Base-by-base conservation (phyloP, 2,113 vertebrate species). In the Ciconia stormi region DNA sequence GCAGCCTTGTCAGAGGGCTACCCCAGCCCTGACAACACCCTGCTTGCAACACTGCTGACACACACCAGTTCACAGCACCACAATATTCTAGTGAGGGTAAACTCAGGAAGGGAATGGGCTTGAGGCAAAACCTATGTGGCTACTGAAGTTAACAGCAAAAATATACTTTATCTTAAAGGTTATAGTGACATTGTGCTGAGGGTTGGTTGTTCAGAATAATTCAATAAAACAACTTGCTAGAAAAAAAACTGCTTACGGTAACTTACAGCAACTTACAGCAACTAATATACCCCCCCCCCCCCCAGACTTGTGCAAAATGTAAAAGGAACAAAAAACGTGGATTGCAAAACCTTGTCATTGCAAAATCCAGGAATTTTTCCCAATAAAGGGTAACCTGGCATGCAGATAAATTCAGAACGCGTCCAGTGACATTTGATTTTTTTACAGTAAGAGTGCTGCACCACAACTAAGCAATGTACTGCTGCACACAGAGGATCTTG, bases 11-110 rank as follows among this genome's bases (percentile, higher is more conserved):
- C n/a, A 40, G 44, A 61, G 40, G 61, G 52, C 10, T 16, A 11
- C 16, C 32, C 85, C 40, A 79, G 16, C 34, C 63, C 79, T 13
- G 6, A 10, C 4, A 42, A 29, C 7, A 20, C 1, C 7, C 15
- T 1, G 3, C 42, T 10, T 29, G 20, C 13, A 49, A 27, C 21
- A 10, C 18, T 63, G 86, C 50, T 11, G 44, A 63, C 3, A 1
- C 40, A 16, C 0, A 0, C 13, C 25, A 19, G 26, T 4, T 46
- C 62, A 38, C 13, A 63, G 76, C 36, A 20, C n/a, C 32, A 9
- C 49, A 42, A 44, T 21, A 40, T 56, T 53, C 53, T 69, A 55
- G 50, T 2, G 4, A 84, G 59, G 15, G 16, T 23, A 44, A 40
- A 61, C 4, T 11, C 3, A 2, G 47, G 36, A 81, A 78, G 42